phyloP scores from a whole-genome alignment of 2,888 invertebrate genomes.

The Melanotus villosus region DNA sequence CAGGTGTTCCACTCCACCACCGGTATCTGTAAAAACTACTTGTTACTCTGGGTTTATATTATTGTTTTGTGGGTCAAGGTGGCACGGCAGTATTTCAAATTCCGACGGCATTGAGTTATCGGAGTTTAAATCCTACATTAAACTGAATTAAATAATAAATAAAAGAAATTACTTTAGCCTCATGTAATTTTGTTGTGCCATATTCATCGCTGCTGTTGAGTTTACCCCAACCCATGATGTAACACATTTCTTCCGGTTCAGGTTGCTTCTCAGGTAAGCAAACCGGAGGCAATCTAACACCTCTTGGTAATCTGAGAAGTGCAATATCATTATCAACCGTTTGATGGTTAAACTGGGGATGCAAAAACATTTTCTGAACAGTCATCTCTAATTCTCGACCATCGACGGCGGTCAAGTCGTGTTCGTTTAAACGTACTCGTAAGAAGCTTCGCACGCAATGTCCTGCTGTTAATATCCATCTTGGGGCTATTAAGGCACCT shows the following conservation, averaged over 20 bases:
- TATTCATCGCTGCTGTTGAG: slow-evolving; percentile 80
- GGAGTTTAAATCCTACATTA: no score
- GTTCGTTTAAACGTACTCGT: slow-evolving; percentile 88
- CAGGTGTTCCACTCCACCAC: slow-evolving; percentile 86
- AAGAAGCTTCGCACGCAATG: slow-evolving; percentile 87
- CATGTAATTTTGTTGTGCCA: slow-evolving; percentile 88
- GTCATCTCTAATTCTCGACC: slow-evolving; percentile 84
- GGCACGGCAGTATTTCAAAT: no score
- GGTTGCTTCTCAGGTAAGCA: slow-evolving; percentile 83
- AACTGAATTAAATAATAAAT: no score
- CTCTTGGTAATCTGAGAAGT: slow-evolving; percentile 76
- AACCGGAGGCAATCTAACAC: slow-evolving; percentile 69
- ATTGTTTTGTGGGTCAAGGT: no score
- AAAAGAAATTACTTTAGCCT: slow-evolving; percentile 90
- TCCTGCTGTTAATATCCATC: slow-evolving; percentile 91
- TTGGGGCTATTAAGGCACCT: slow-evolving; percentile 84
- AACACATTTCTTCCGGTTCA: slow-evolving; percentile 80
- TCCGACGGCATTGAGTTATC: no score
- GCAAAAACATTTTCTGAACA: slow-evolving; percentile 81
- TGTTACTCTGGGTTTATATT: background rate
- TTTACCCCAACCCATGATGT: slow-evolving; percentile 96
- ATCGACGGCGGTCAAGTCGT: slow-evolving; percentile 83
- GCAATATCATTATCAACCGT: slow-evolving; percentile 96
- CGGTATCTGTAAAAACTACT: slow-evolving; percentile 76
- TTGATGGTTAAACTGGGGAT: slow-evolving; percentile 88